These are phyloP conservation scores for Netelia inedita DNA, from an alignment of 2,888 invertebrate species.

Conservation along the genomic window DNA sequence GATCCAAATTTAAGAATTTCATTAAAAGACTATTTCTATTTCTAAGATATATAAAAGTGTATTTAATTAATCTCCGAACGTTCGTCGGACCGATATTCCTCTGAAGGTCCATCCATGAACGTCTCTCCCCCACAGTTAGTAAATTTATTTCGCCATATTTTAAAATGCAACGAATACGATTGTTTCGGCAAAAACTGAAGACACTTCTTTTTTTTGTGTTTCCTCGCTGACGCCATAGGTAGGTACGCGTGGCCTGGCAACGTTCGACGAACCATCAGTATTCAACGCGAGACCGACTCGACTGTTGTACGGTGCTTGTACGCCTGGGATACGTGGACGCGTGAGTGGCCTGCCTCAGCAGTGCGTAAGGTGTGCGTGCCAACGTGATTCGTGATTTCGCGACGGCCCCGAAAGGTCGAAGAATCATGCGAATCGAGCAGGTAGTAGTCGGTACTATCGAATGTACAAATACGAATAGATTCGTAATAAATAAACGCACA, in stretches of 20 bases:
- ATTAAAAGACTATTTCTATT: no score
- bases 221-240: conserved; percentile 30
- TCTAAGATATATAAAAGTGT: no score
- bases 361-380: conserved; percentile 77
- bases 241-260: conserved; percentile 62
- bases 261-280: conserved; percentile 72
- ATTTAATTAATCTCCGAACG: no score
- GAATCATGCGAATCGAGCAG: conserved; percentile 52
- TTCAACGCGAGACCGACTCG: conserved; percentile 71
- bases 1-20: no score
- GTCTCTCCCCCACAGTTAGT: background rate
- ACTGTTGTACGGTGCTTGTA: conserved; percentile 79
- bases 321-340: conserved; percentile 78
- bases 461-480: background rate
- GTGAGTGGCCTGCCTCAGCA: conserved; percentile 79
- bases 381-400: conserved; percentile 73
- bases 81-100: no score
- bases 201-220: conserved; percentile 20
- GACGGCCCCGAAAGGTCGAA: conserved; percentile 78
- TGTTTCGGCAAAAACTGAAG: conserved; percentile 35
- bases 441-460: conserved; percentile 31
- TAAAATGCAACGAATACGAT: conserved; percentile 16
- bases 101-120: background rate
- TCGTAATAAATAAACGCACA: background rate
- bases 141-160: background rate